Conservation (phyloP, 2,888 invertebrate species). For the Syrista parreyssii region DNA sequence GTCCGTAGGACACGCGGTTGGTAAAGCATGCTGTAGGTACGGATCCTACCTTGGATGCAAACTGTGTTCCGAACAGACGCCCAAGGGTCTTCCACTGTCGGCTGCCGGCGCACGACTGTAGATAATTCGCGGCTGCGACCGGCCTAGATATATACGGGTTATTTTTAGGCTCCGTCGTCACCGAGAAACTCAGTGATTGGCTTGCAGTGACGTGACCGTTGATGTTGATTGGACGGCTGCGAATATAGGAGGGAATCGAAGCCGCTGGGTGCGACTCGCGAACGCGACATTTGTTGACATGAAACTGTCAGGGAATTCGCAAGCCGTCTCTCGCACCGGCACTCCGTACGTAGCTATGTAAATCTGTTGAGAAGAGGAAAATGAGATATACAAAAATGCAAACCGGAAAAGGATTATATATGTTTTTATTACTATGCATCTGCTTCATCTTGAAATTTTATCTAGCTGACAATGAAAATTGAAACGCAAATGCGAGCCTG, state of each 20-base stretch:
- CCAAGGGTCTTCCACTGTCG: slow-evolving; percentile 44
- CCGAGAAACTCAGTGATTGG: slow-evolving; percentile 45
- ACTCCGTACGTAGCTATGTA: background rate
- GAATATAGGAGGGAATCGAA: slow-evolving; percentile 41
- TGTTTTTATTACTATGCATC: background rate
- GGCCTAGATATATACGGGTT: slow-evolving; percentile 63
- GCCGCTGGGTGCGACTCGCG: slow-evolving; percentile 36
- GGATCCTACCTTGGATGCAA: slow-evolving; percentile 21
- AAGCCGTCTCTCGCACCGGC: slow-evolving; percentile 4
- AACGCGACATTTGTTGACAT: slow-evolving; percentile 60
- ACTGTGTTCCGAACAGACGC: slow-evolving; percentile 17
- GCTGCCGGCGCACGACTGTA: slow-evolving; percentile 64
- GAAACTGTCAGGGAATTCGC: slow-evolving; percentile 54
- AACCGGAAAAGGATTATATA: background rate
- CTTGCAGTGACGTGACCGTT: slow-evolving; percentile 45
- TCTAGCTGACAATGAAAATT: background rate
- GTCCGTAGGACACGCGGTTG: slow-evolving; percentile 7
- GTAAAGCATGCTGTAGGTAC: slow-evolving; percentile 20
- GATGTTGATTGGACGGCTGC: slow-evolving; percentile 40
- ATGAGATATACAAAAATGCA: background rate
- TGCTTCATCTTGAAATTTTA: background rate
- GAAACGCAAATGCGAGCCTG: background rate
- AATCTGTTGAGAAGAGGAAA: background rate
- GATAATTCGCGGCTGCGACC: slow-evolving; percentile 58
- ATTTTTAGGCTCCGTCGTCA: slow-evolving; percentile 63